Evolutionary conservation across 2,113 vertebrate genomes (phyloP), one percentile per base, ranked within the genome.

Genomic region (Etheostoma cragini): DNA sequence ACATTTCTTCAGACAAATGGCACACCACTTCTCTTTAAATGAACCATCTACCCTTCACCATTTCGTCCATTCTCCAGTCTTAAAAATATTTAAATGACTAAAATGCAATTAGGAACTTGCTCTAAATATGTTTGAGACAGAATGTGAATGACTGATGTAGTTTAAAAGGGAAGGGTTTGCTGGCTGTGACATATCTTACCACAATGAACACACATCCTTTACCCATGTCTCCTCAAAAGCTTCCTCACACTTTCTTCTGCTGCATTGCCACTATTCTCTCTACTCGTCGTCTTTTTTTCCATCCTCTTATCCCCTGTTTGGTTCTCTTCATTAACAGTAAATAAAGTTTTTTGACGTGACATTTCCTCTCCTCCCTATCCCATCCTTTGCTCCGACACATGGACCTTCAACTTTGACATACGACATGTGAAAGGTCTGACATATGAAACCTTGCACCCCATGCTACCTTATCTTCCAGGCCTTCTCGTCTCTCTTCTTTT

Each of bases 291-390:
- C 16, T 45, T 22, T 50, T 50, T 17, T 17, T 21, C 26, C 13
- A 52, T 45, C 64, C n/a, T 35, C 16, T 0, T 46, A n/a, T 35
- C 35, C 57, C 42, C 26, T 33, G 7, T 22, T 66, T 73, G 35
- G 52, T n/a, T 54, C 52, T 68, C 56, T 78, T 78, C 64, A 84
- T 82, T 80, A 77, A 65, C 57, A 64, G 54, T 62, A 61, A 70
- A 86, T 76, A 63, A 72, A 1, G 64, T 65, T 84, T 81, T 81
- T 72, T 72, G 79, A 84, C 76, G 57, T 83, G 85, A 84, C 81
- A 86, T 89, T 84, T 83, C 62, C 58, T 64, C 68, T 70, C 57
- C 50, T 60, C 54, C n/a, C 7, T 1, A n/a, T 65, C 38, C 42
- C 47, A 26, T 65, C 72, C 8, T 35, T 60, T 50, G 56, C 69